phyloP scores from a whole-genome alignment of 2,888 invertebrate genomes.

The Leptopilina drosophilae region DNA sequence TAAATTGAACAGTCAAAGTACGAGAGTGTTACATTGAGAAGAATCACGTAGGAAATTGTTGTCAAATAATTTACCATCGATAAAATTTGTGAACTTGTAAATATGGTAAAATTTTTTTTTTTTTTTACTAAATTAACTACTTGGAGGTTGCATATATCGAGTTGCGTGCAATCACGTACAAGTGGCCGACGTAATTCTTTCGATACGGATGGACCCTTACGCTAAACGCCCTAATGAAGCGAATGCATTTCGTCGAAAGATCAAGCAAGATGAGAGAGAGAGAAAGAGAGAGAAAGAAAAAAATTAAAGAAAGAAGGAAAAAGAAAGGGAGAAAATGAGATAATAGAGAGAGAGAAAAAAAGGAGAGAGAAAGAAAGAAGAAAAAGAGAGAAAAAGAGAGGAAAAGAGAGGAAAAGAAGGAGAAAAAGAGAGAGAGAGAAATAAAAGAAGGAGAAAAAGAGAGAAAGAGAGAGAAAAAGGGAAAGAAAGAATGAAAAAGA shows the following conservation, averaged over 20 bases:
- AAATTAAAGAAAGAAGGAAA: constrained; percentile 14
- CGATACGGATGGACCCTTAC: constrained; percentile 42
- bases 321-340: background rate
- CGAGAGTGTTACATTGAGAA: too few relatives aligned
- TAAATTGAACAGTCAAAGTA: too few relatives aligned
- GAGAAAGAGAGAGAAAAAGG: too few relatives aligned
- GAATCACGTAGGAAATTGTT: background rate
- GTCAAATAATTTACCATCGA: constrained; percentile 43
- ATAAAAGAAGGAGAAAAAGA: too few relatives aligned
- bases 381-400: too few relatives aligned
- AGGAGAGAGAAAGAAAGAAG: too few relatives aligned
- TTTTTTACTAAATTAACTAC: constrained; percentile 19
- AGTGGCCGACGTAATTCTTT: constrained; percentile 52
- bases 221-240: constrained; percentile 68
- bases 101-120: constrained; percentile 1
- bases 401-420: too few relatives aligned
- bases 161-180: constrained; percentile 44
- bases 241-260: constrained; percentile 59
- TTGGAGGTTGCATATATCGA: constrained; percentile 30
- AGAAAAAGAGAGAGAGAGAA: too few relatives aligned
- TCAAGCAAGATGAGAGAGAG: constrained; percentile 31
- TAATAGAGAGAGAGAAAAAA: background rate
- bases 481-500: constrained; percentile 42
- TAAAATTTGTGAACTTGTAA: constrained; percentile 40
- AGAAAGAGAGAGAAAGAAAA: constrained; percentile 32